Evolutionary conservation across 2,113 vertebrate genomes (phyloP).

Genomic region (Rhinolophus ferrumequinum): DNA sequence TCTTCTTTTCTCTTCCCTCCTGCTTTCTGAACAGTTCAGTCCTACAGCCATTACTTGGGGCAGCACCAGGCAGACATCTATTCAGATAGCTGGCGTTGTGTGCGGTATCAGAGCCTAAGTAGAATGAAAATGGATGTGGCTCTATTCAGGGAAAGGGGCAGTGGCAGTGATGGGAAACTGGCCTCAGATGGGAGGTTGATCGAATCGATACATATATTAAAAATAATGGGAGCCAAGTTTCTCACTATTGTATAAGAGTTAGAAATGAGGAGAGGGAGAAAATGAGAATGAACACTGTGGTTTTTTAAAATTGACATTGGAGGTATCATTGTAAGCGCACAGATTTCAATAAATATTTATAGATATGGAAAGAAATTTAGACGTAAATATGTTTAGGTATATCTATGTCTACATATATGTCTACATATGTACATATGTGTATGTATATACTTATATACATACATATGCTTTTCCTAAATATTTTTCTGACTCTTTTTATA

Average conservation of each 20-base stretch:
- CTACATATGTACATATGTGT: not conserved
- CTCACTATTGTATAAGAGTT: not conserved
- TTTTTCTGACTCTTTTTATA: slow-evolving; percentile 14
- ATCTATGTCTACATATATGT: not conserved
- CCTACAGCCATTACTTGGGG: not conserved
- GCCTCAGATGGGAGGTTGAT: not conserved
- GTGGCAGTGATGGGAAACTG: not conserved
- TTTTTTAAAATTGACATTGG: not conserved
- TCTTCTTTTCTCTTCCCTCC: not conserved
- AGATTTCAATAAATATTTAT: not conserved
- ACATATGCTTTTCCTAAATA: not conserved
- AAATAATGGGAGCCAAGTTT: not conserved
- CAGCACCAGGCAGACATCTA: not conserved
- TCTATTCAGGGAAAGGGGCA: not conserved
- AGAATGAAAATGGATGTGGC: not conserved
- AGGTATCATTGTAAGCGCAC: not conserved
- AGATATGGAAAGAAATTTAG: not conserved
- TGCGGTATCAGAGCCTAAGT: not conserved
- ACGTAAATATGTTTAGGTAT: not conserved
- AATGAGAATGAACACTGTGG: not conserved
- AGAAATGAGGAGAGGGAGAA: slow-evolving; percentile 19
- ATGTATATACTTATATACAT: not conserved
- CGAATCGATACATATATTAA: not conserved
- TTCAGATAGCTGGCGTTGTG: not conserved
- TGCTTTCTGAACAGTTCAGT: not conserved